Conservation (phyloP, 2,888 invertebrate species). For the Eristalinus aeneus region DNA sequence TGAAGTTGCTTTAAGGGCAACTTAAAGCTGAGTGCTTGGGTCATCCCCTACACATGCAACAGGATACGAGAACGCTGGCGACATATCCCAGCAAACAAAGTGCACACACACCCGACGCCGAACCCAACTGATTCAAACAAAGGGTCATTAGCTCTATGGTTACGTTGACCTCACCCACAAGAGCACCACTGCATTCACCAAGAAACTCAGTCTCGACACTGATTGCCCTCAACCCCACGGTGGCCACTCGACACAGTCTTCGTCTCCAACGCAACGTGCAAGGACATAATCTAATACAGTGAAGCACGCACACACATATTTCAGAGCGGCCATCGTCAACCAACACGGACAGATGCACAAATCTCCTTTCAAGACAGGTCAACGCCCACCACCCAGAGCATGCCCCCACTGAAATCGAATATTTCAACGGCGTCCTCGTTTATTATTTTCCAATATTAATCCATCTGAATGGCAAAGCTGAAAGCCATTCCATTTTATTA, state of each 20-base stretch:
- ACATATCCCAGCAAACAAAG: constrained; percentile 15
- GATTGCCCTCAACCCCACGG: background rate
- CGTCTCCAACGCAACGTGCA: background rate
- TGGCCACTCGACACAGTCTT: constrained; percentile 2
- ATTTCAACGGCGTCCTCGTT: constrained; percentile 60
- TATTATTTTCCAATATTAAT: constrained; percentile 68
- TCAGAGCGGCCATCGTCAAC: background rate
- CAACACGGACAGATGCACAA: constrained; percentile 1
- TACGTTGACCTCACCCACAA: constrained; percentile 37
- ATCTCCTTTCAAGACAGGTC: background rate
- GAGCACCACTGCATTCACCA: background rate
- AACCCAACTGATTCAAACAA: constrained; percentile 32
- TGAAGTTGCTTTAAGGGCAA: background rate
- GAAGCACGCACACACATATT: background rate
- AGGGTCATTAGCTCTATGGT: constrained; percentile 44
- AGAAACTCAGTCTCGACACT: background rate
- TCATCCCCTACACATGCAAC: constrained; percentile 15
- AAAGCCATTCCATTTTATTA: constrained; percentile 79
- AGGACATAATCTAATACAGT: constrained; percentile 43
- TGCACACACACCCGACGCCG: background rate
- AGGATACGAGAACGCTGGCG: constrained; percentile 27
- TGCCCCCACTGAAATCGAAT: constrained; percentile 48
- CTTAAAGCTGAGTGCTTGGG: background rate
- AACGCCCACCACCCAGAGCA: background rate
- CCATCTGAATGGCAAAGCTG: constrained; percentile 73